phyloP scores from a whole-genome alignment of 2,797 vertebrate genomes.

The Sebastes dallii region DNA sequence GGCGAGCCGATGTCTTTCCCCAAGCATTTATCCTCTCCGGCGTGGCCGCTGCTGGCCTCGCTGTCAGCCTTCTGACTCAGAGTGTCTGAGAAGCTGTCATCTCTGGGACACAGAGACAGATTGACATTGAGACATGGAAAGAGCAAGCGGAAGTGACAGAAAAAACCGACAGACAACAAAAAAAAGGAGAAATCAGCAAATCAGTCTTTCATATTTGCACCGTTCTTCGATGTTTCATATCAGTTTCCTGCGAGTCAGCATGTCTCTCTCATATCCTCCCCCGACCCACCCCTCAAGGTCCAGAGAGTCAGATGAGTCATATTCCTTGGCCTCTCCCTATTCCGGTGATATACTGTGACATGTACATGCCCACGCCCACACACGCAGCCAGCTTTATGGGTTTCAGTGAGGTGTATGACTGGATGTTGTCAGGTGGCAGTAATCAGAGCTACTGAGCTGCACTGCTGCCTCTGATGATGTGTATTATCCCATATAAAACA shows the following conservation, averaged over 20 bases:
- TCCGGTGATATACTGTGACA: conserved; percentile 37
- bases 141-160: conserved; percentile 34
- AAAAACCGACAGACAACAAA: background rate
- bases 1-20: conserved; percentile 92
- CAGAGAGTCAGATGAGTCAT: conserved; percentile 65
- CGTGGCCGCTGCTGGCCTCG: conserved; percentile 94
- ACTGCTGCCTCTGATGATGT: conserved; percentile 22
- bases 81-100: conserved; percentile 97
- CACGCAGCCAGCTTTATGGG: conserved; percentile 19
- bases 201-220: conserved; percentile 38
- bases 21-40: conserved; percentile 91
- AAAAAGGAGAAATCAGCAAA: conserved; percentile 38
- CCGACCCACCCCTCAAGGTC: conserved; percentile 19
- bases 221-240: conserved; percentile 49
- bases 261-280: background rate
- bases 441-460: conserved; percentile 49
- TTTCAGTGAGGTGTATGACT: conserved; percentile 44
- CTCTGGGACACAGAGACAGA: conserved; percentile 80
- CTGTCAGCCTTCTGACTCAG: conserved; percentile 98
- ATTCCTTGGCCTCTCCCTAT: conserved; percentile 44
- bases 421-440: conserved; percentile 49
- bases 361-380: background rate
- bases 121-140: conserved; percentile 44
- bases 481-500: conserved; percentile 12
- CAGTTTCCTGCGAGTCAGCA: conserved; percentile 64